phyloP scores from a whole-genome alignment of 2,797 vertebrate genomes.

The Clarias platycephalus region DNA sequence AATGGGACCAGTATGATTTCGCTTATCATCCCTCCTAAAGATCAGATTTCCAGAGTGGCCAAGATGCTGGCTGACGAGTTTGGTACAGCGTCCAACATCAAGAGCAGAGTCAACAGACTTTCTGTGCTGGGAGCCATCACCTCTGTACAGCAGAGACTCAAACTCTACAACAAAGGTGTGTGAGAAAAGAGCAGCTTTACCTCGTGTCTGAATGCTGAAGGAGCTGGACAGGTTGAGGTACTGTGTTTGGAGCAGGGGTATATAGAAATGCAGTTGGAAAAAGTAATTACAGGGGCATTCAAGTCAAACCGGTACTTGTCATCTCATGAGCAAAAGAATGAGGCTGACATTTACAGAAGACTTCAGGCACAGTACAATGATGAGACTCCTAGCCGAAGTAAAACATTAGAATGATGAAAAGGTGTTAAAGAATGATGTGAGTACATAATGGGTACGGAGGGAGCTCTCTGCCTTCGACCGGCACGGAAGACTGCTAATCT shows the following conservation, averaged over 20 bases:
- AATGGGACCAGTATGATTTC: conserved; percentile 99
- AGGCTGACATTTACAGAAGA: too few species aligned
- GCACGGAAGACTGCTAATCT: too few species aligned
- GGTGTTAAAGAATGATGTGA: too few species aligned
- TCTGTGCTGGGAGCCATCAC: conserved; percentile 99
- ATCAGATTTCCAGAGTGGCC: conserved; percentile 99
- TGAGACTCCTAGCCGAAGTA: too few species aligned
- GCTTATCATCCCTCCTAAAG: conserved; percentile 99
- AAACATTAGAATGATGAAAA: too few species aligned
- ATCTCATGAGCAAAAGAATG: too few species aligned
- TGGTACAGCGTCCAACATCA: conserved; percentile 98
- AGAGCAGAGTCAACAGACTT: conserved; percentile 97
- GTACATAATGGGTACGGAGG: too few species aligned
- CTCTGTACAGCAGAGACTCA: conserved; percentile 99
- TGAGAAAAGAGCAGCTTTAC: conserved; percentile 47
- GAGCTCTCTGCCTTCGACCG: too few species aligned
- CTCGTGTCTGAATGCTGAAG: not conserved
- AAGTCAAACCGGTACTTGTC: too few species aligned
- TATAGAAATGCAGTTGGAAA: not conserved
- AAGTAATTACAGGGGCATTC: not conserved
- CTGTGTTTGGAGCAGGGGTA: not conserved
- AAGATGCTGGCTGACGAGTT: conserved; percentile 99
- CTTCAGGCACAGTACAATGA: too few species aligned
- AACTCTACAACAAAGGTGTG: conserved; percentile 97
- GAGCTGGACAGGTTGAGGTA: too few species aligned